phyloP scores from a whole-genome alignment of 2,888 invertebrate genomes.

The Tenthredo livida region DNA sequence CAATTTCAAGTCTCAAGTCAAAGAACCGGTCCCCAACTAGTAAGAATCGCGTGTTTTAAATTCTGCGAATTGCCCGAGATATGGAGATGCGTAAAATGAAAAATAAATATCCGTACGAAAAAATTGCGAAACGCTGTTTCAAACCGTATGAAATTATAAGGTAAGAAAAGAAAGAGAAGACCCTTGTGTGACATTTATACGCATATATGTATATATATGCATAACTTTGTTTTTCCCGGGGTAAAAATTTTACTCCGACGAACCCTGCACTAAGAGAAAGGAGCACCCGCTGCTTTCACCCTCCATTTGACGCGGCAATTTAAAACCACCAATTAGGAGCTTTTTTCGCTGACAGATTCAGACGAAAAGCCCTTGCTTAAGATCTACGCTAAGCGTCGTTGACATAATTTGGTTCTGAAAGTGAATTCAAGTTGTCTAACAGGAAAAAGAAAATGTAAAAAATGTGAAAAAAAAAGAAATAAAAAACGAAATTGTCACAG shows the following conservation, averaged over 20 bases:
- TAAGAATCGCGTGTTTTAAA: neutral
- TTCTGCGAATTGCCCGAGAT: neutral
- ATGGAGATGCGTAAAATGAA: neutral
- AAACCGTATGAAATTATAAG: neutral
- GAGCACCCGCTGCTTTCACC: slow-evolving; percentile 1
- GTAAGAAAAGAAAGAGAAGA: neutral
- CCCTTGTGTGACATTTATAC: neutral
- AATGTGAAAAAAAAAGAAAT: neutral
- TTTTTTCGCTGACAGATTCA: slow-evolving; percentile 23
- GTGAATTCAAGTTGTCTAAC: neutral
- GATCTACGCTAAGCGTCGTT: slow-evolving; percentile 9
- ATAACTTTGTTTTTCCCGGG: neutral
- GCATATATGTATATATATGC: slow-evolving; percentile 1
- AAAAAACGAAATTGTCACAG: neutral
- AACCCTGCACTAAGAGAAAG: neutral
- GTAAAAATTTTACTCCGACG: neutral
- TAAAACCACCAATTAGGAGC: slow-evolving; percentile 28
- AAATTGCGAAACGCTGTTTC: neutral
- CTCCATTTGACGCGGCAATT: slow-evolving; percentile 34
- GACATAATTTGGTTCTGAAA: neutral
- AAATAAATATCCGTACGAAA: neutral
- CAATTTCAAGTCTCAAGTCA: too few relatives aligned
- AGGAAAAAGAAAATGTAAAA: neutral
- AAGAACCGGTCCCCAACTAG: neutral
- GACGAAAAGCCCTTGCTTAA: neutral